These are phyloP conservation scores for Cremastobaeus sp. DNA, from an alignment of 2,888 invertebrate genomes.

Conservation along the genomic window DNA sequence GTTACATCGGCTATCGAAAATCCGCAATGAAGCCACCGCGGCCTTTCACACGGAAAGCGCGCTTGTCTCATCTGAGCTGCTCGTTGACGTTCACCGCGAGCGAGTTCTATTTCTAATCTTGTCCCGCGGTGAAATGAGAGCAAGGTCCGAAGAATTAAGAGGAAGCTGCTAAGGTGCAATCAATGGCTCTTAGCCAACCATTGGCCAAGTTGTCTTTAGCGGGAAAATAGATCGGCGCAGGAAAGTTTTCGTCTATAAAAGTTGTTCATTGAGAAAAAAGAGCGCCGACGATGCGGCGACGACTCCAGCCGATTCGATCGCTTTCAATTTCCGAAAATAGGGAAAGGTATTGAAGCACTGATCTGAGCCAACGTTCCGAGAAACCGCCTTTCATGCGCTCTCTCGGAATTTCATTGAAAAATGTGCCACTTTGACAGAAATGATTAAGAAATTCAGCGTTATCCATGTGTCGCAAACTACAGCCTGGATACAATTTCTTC, in stretches of 20 bases:
- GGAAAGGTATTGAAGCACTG: no score
- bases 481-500: no score
- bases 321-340: no score
- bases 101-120: conserved; percentile 71
- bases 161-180: conserved; percentile 77
- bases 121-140: conserved; percentile 76
- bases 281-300: not conserved
- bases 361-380: no score
- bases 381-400: no score
- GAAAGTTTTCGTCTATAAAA: conserved; percentile 50
- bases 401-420: no score
- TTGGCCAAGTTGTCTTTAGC: conserved; percentile 73
- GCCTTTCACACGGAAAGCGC: conserved; percentile 59
- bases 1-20: conserved; percentile 33
- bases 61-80: conserved; percentile 43
- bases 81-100: conserved; percentile 55
- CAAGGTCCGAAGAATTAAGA: conserved; percentile 78
- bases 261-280: conserved; percentile 51
- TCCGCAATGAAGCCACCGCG: conserved; percentile 31
- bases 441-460: no score
- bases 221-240: conserved; percentile 74
- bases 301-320: no score
- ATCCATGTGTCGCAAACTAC: no score
- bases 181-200: conserved; percentile 75
- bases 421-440: no score